A percentile compares a stretch with the other conserved stretches of the same genome.
phyloP scores from a whole-genome alignment of 1,140 invertebrate species.

The Hycleus phaleratus region DNA sequence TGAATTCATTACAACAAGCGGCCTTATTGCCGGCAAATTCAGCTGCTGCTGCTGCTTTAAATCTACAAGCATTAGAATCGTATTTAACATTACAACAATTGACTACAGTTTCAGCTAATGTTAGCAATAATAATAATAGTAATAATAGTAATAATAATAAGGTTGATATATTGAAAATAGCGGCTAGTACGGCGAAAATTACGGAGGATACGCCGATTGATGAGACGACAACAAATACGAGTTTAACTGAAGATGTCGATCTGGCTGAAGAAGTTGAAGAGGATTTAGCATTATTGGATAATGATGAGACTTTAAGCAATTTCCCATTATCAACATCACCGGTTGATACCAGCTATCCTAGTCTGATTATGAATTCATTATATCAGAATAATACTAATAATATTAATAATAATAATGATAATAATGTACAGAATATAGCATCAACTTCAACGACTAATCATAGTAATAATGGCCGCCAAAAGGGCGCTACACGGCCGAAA shows the following conservation, averaged over 20 bases:
- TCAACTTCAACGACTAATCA: conserved; percentile 13
- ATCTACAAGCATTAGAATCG: conserved; percentile 73
- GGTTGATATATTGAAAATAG: conserved; percentile 50
- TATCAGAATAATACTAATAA: conserved; percentile 43
- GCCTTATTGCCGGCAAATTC: conserved; percentile 68
- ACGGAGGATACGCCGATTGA: conserved; percentile 46
- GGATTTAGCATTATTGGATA: conserved; percentile 50
- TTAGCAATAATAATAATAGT: conserved; percentile 25
- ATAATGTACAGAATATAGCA: conserved; percentile 25
- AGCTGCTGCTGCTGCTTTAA: conserved; percentile 67
- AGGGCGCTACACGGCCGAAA: conserved; percentile 65
- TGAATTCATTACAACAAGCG: conserved; percentile 65
- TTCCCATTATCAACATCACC: conserved; percentile 44
- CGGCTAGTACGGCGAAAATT: conserved; percentile 48
- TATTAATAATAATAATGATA: conserved; percentile 25
- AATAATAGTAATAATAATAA: conserved; percentile 31
- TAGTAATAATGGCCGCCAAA: conserved; percentile 17
- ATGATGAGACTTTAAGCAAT: conserved; percentile 45
- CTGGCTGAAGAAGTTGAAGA: conserved; percentile 55
- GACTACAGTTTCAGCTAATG: conserved; percentile 37
- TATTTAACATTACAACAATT: conserved; percentile 72
- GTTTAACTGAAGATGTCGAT: conserved; percentile 49
- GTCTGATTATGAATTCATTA: conserved; percentile 51
- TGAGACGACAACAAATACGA: conserved; percentile 41
- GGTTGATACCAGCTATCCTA: conserved; percentile 50